phyloP scores from a whole-genome alignment of 2,113 vertebrate genomes.

The Halichoerus grypus region DNA sequence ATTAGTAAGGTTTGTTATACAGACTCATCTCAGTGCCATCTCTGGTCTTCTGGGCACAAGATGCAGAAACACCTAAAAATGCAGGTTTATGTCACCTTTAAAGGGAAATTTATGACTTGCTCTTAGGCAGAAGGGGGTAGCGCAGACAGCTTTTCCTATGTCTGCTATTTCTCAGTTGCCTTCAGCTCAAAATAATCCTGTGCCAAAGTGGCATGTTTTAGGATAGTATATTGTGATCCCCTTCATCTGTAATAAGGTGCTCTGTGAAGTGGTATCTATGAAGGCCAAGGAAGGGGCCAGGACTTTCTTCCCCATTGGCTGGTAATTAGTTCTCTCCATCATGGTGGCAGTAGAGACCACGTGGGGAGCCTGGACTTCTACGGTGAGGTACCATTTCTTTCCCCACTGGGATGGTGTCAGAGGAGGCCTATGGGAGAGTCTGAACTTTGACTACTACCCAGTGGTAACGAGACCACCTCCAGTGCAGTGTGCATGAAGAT shows the following conservation, averaged over 20 bases:
- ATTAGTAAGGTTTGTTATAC: background rate
- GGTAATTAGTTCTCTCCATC: background rate
- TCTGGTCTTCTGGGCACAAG: background rate
- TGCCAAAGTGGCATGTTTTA: background rate
- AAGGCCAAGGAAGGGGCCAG: too few species aligned
- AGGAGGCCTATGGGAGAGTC: background rate
- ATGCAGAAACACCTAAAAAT: background rate
- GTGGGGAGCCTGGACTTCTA: background rate
- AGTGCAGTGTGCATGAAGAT: fast-evolving
- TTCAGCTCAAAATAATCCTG: background rate
- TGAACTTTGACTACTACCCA: background rate
- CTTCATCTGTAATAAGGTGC: background rate
- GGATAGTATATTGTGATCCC: background rate
- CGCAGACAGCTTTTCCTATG: background rate
- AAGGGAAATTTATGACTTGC: background rate
- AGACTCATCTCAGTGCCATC: background rate
- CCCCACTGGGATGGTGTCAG: background rate
- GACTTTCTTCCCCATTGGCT: too few species aligned
- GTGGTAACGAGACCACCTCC: background rate
- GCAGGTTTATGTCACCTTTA: background rate
- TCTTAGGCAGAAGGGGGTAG: background rate
- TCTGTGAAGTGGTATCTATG: fast-evolving
- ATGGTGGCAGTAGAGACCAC: fast-evolving
- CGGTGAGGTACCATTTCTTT: background rate
- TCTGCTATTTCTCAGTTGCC: background rate